phyloP scores from a whole-genome alignment of 2,888 invertebrate genomes.

The Cephus pulcher region DNA sequence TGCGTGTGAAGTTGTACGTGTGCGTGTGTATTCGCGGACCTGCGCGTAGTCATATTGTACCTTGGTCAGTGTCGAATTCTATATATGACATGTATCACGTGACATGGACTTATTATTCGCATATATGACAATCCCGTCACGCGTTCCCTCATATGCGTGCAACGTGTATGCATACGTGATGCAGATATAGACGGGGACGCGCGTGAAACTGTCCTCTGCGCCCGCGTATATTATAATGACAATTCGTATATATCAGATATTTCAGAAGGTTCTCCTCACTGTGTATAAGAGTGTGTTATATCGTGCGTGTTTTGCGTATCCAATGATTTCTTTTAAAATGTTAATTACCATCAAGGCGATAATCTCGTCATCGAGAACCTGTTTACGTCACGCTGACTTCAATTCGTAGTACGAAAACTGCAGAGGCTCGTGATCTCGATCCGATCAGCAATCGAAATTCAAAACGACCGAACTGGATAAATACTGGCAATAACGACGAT shows the following conservation, averaged over 20 bases:
- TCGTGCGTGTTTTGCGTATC: constrained; percentile 1
- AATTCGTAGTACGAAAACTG: neutral
- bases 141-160: neutral
- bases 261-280: neutral
- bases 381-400: neutral
- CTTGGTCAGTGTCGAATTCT: neutral
- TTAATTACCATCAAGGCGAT: neutral
- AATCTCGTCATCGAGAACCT: neutral
- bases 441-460: neutral
- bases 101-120: neutral
- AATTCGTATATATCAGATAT: neutral
- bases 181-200: neutral
- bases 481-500: neutral
- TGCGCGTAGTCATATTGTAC: neutral
- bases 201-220: neutral
- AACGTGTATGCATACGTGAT: neutral
- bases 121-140: neutral
- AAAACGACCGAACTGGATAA: neutral
- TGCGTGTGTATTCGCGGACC: neutral
- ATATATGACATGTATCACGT: neutral
- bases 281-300: neutral
- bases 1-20: neutral
- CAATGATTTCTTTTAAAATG: neutral
- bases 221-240: neutral
- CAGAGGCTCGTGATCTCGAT: neutral